Conservation (phyloP, 2,888 invertebrate species). For the Theretra japonica region DNA sequence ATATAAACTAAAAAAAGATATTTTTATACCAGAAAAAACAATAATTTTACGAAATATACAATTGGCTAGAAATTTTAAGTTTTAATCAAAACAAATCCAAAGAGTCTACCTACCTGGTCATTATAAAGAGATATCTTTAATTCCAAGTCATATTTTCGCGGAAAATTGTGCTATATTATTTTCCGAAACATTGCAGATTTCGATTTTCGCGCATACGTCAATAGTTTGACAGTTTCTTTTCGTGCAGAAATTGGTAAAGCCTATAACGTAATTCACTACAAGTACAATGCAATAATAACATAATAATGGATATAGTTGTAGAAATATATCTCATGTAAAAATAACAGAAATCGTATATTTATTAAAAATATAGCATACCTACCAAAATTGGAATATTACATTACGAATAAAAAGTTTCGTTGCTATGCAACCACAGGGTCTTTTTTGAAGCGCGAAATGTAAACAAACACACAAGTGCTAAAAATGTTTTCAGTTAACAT, state of each 20-base stretch:
- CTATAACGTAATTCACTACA: no score
- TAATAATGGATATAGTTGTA: no score
- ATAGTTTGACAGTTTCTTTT: constrained; percentile 24
- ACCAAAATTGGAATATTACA: no score
- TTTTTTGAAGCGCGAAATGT: constrained; percentile 68
- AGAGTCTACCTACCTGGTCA: constrained; percentile 48
- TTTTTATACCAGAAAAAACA: constrained; percentile 21
- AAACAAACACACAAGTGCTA: constrained; percentile 59
- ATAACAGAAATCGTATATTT: background rate
- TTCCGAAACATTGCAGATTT: constrained; percentile 38
- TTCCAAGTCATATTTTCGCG: constrained; percentile 29
- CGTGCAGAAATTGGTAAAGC: constrained; percentile 28
- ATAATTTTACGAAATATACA: background rate
- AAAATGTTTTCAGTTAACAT: background rate
- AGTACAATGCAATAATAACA: no score
- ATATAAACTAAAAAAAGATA: constrained; percentile 71
- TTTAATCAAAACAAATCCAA: background rate
- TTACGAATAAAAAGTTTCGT: constrained; percentile 44
- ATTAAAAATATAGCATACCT: background rate
- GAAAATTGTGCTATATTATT: background rate
- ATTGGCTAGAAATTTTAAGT: background rate
- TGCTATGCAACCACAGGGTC: constrained; percentile 64
- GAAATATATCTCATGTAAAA: background rate
- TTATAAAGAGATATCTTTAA: constrained; percentile 35
- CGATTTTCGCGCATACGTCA: constrained; percentile 53